phyloP scores from a whole-genome alignment of 2,797 vertebrate genomes.

The Melanotaenia parkinsoni region DNA sequence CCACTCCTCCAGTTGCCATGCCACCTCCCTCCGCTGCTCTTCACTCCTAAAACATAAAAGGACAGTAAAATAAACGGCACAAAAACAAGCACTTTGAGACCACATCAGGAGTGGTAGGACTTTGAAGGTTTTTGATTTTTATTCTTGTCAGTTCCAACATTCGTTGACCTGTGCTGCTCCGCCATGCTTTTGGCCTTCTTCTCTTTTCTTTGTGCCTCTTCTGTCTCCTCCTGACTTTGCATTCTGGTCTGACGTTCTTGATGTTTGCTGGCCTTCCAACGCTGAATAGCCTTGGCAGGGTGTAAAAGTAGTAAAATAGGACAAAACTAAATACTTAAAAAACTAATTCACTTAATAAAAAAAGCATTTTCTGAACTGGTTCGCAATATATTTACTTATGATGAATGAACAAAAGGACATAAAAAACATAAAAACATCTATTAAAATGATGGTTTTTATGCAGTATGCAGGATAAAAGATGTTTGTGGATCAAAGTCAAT shows the following conservation, averaged over 20 bases:
- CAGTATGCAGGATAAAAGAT: not conserved
- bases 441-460: not conserved
- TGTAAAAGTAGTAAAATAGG: not conserved
- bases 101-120: not conserved
- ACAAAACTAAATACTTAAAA: not conserved
- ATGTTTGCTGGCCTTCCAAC: conserved; percentile 86
- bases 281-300: conserved; percentile 85
- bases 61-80: not conserved
- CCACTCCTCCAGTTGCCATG: conserved; percentile 83
- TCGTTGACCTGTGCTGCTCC: conserved; percentile 75
- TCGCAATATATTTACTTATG: not conserved
- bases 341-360: no score
- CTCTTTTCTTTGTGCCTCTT: conserved; percentile 62
- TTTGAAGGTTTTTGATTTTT: not conserved
- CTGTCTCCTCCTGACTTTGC: conserved; percentile 79
- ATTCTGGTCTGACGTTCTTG: conserved; percentile 76
- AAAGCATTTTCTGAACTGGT: not conserved
- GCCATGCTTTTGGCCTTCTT: conserved; percentile 61
- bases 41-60: conserved; percentile 61
- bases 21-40: conserved; percentile 80
- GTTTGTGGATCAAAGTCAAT: not conserved
- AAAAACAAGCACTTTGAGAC: not conserved
- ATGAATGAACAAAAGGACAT: not conserved
- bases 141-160: conserved; percentile 7
- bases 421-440: not conserved